Evolutionary conservation across 2,888 invertebrate genomes (phyloP), one percentile per base, ranked within the genome.

Genomic region (Artemia sp.): DNA sequence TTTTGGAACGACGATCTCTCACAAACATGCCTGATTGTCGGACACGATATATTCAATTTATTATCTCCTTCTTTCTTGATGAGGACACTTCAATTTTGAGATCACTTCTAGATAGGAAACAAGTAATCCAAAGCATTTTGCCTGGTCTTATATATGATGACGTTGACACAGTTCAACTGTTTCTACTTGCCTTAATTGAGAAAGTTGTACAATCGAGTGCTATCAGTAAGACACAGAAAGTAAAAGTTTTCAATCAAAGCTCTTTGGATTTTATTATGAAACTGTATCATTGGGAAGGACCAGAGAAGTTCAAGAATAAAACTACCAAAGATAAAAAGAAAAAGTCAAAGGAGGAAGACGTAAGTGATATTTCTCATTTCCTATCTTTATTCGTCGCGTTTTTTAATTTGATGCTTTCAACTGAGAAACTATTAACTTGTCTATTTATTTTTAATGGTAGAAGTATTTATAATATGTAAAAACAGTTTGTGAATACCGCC

Each of bases 251-350:
- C 64, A 58, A 58, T 24, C 64, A 58, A 19, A 24, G 64, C 24
- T n/a, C 64, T 10, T 24, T 58, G 14, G 64, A 58, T 58, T 58
- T 24, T 10, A 24, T 58, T n/a, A 58, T 58, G 64, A 58, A 58
- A 24, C 64, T 58, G 11, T 58, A 58, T 58, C 64, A 24, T 19
- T 58, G 64, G 64, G 64, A 58, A 58, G 64, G 64, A 58, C 64
- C 64, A 24, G 64, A 58, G 10, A 58, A 58, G 64, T 58, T 58
- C 24, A 58, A 58, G 24, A 24, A 24, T 1, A 58, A 58, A 58
- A 24, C n/a, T 58, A 24, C 14, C n/a, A n/a, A 24, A 58, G 64
- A n/a, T n/a, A 58, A 58, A 10, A 58, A 58, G 24, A 58, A 58
- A 24, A 24, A 58, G n/a, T 58, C 64, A 58, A 58, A 58, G 24